Evolutionary conservation across 2,113 vertebrate genomes (phyloP).

Genomic region (Ginglymostoma cirratum): DNA sequence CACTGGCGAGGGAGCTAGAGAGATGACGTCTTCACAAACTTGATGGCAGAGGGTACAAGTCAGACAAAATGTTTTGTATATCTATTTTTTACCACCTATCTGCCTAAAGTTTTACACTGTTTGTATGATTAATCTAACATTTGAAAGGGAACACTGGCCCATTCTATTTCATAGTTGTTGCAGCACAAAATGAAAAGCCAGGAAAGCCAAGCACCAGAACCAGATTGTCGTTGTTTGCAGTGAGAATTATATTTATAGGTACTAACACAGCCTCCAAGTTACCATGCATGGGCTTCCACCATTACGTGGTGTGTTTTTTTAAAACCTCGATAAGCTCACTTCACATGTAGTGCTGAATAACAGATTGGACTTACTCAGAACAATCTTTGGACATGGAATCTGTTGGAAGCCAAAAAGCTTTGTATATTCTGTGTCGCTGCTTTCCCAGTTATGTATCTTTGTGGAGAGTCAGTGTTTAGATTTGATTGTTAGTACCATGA

Average conservation of each 20-base stretch:
- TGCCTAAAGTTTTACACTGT: too few relatives aligned
- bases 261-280: too few relatives aligned
- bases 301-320: too few relatives aligned
- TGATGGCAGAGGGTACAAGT: too few relatives aligned
- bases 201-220: not conserved
- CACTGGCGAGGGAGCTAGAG: not conserved
- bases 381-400: not conserved
- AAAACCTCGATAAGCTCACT: too few relatives aligned
- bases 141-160: not conserved
- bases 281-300: too few relatives aligned
- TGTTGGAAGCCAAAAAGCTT: not conserved
- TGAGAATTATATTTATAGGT: too few relatives aligned
- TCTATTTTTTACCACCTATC: too few relatives aligned
- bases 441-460: not conserved
- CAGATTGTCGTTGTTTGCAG: too few relatives aligned
- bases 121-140: not conserved
- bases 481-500: not conserved
- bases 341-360: too few relatives aligned
- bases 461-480: not conserved
- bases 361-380: too few relatives aligned
- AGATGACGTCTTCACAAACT: not conserved
- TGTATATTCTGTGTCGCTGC: not conserved
- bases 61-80: too few relatives aligned
- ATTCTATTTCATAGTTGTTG: not conserved
- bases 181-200: not conserved